Percentiles rank a stretch among this genome's conserved stretches.
Conservation (phyloP, 2,113 vertebrate species). For the Dunckerocampus dactyliophorus region DNA sequence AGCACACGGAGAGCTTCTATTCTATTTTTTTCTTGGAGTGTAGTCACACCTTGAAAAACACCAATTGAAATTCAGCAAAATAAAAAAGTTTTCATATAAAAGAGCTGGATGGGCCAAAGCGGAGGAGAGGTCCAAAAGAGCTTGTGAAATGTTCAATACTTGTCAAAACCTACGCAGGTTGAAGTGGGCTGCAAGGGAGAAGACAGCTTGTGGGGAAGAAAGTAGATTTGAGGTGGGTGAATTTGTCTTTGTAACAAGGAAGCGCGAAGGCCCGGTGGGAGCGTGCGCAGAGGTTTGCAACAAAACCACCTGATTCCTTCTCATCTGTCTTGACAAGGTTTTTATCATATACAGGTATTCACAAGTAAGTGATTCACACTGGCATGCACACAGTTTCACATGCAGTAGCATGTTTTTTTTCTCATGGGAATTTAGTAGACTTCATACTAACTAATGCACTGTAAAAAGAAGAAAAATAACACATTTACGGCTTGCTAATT, state of each 20-base stretch:
- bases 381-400: slow-evolving; percentile 8
- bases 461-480: background rate
- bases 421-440: background rate
- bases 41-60: slow-evolving; percentile 43
- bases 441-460: background rate
- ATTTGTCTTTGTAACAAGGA: slow-evolving; percentile 25
- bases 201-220: slow-evolving; percentile 21
- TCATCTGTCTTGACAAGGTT: slow-evolving; percentile 31
- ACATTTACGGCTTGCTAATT: background rate
- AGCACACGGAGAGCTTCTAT: slow-evolving; percentile 24
- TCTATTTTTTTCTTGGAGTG: slow-evolving; percentile 31
- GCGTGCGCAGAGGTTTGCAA: slow-evolving; percentile 27
- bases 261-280: slow-evolving; percentile 26
- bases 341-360: slow-evolving; percentile 28
- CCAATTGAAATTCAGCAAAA: slow-evolving; percentile 7
- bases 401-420: slow-evolving; percentile 9
- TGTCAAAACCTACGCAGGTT: slow-evolving; percentile 56
- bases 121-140: slow-evolving; percentile 35
- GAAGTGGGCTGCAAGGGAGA: slow-evolving; percentile 5
- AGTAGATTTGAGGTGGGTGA: slow-evolving; percentile 18
- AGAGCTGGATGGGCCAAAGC: slow-evolving; percentile 37
- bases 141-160: slow-evolving; percentile 67
- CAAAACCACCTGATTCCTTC: slow-evolving; percentile 44
- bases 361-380: slow-evolving; percentile 10
- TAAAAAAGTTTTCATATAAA: slow-evolving; percentile 47